Evolutionary conservation across 2,797 vertebrate genomes (phyloP).

Genomic region (Pachyuromys duprasi): DNA sequence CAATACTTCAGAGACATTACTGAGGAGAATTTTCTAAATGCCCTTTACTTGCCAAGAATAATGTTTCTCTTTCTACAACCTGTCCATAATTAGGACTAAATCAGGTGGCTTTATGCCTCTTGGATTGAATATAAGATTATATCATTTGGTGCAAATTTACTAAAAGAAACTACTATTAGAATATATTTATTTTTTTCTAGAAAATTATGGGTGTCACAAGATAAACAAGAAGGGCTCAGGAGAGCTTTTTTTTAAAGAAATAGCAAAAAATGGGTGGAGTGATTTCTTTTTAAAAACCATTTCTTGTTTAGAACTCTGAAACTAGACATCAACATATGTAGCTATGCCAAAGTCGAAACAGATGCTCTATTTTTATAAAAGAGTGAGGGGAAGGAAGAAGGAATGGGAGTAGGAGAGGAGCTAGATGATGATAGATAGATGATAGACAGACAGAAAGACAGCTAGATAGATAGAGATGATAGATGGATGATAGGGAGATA

Average conservation of each 20-base stretch:
- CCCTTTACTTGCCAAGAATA: not conserved
- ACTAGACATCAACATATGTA: not conserved
- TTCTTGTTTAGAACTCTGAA: not conserved
- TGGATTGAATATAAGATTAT: not conserved
- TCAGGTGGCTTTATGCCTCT: not conserved
- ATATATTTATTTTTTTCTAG: not conserved
- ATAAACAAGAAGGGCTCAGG: not conserved
- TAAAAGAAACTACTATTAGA: constrained; percentile 22
- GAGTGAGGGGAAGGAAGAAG: no score
- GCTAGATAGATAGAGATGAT: not conserved
- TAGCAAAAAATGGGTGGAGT: not conserved
- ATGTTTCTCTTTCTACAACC: not conserved
- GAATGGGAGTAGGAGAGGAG: not conserved
- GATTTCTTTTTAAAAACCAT: not conserved
- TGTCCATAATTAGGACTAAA: not conserved
- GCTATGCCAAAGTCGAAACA: not conserved
- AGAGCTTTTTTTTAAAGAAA: not conserved
- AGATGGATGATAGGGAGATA: not conserved
- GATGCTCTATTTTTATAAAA: not conserved
- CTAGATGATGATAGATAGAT: not conserved
- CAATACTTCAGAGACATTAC: not conserved
- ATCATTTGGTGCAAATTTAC: not conserved
- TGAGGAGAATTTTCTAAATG: constrained; percentile 6
- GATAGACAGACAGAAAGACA: no score
- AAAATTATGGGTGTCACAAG: not conserved